These are phyloP conservation scores for Heterodera carotae DNA, from an alignment of 1,140 invertebrate genomes.

Conservation along the genomic window DNA sequence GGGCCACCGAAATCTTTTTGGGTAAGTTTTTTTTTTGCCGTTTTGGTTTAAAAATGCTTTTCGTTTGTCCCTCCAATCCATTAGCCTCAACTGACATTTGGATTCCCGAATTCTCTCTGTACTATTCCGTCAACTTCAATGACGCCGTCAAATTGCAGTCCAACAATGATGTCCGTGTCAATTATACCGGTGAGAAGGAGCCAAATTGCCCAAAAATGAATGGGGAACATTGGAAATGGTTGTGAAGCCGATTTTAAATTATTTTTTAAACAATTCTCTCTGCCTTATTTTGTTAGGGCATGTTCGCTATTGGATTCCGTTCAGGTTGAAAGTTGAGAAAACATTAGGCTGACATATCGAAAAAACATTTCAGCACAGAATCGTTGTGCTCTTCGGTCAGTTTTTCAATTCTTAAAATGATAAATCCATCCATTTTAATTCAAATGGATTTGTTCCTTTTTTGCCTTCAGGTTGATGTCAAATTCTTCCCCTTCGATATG, in stretches of 20 bases:
- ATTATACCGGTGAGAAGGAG: constrained; percentile 54
- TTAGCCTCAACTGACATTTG: constrained; percentile 66
- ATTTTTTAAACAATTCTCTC: too few relatives aligned
- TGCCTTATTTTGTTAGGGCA: constrained; percentile 22
- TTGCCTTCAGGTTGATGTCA: constrained; percentile 52
- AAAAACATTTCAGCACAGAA: constrained; percentile 56
- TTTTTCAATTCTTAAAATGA: neutral
- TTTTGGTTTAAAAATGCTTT: neutral
- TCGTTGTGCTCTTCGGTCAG: constrained; percentile 37
- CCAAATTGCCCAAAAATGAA: constrained; percentile 5
- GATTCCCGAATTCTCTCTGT: constrained; percentile 67
- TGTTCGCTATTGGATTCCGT: constrained; percentile 63
- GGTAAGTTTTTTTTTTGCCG: neutral
- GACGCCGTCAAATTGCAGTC: constrained; percentile 63
- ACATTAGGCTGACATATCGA: neutral
- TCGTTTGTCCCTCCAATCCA: too few relatives aligned
- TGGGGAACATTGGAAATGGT: too few relatives aligned
- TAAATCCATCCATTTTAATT: neutral
- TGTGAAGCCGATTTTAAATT: too few relatives aligned
- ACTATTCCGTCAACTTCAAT: constrained; percentile 63
- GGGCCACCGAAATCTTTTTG: constrained; percentile 66
- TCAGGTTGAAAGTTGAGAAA: constrained; percentile 39
- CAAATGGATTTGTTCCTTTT: neutral
- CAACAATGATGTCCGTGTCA: constrained; percentile 64
- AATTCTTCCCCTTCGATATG: constrained; percentile 65